Evolutionary conservation across 92 coral and sea anemone genomes (phyloP), one percentile per base, ranked within the genome.

Genomic region (Epizoanthus rinbou): DNA sequence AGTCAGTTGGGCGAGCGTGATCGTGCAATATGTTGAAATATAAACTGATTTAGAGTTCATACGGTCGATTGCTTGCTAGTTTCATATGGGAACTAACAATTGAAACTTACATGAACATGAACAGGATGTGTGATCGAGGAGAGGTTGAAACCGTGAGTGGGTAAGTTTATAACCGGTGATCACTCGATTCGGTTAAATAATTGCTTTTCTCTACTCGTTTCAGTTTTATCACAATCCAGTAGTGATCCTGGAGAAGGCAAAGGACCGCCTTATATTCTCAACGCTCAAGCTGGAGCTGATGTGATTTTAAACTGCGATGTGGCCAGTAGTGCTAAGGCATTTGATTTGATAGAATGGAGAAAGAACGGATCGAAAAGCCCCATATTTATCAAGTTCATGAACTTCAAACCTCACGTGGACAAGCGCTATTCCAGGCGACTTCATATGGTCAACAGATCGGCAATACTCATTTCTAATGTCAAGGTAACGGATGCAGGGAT

Each of bases 281-380:
- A 66, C 18, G 93, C 92, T 4, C 92, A 87, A 80, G 84, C 90
- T 18, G 95, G 98, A 13, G 86, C 94, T 37, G 95, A 93, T 86
- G 95, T 84, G 1, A 90, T 93, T 14, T 57, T 93, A 54, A 73
- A 78, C 31, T 93, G 98, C 69, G 91, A 93, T 33, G 84, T 63
- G 31, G 85, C 80, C 8, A 79, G 74, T 19, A 83, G 74, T 33
- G 76, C 68, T 52, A 69, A 83, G 17, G 1, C 81, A 0, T 76
- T 90, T 6, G 87, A 91, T 18, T 84, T 91, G 83, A 69, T 94
- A 57, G 95, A 94, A 74, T 97, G 99, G 99, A 91, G 92, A 52
- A 81, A 86, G 74, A 92, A 89, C 74, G 91, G 90, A 33, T 91
- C 99, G 41, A 90, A 87, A 70, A 90, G 85, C 47, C 80, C 96